These are phyloP conservation scores for Sinocyclocheilus anshuiensis DNA, from an alignment of 2,113 vertebrate genomes.

Conservation along the genomic window DNA sequence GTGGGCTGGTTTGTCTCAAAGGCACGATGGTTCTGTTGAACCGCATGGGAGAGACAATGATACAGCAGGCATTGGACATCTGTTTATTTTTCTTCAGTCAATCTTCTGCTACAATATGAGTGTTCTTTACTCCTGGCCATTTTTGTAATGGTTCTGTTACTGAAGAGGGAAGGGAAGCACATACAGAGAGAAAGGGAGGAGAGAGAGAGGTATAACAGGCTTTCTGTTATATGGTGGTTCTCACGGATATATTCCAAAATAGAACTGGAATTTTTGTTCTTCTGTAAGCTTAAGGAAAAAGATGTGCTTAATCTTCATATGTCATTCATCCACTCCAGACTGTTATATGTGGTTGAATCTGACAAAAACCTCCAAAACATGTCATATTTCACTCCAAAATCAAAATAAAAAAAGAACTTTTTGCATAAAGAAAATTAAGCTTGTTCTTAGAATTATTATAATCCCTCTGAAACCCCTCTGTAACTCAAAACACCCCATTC, in stretches of 20 bases:
- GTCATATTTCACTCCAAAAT: not conserved
- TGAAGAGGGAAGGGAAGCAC: not conserved
- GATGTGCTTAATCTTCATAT: too few relatives aligned
- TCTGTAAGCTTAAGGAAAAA: too few relatives aligned
- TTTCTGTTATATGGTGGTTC: not conserved
- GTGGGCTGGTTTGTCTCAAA: slow-evolving; percentile 21
- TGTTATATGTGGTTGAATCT: too few relatives aligned
- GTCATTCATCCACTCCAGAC: too few relatives aligned
- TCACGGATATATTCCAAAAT: too few relatives aligned
- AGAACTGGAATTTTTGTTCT: too few relatives aligned
- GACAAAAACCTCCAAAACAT: not conserved
- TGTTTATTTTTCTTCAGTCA: slow-evolving; percentile 12
- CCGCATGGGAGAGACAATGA: slow-evolving; percentile 2
- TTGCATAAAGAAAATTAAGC: too few relatives aligned
- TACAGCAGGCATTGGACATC: not conserved
- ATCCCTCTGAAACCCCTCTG: not conserved
- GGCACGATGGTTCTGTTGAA: not conserved
- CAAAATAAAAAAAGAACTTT: too few relatives aligned
- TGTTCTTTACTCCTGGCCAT: not conserved
- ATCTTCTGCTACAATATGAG: not conserved
- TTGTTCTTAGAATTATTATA: not conserved
- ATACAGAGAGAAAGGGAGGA: not conserved
- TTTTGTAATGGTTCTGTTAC: not conserved
- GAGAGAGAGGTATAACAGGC: not conserved
- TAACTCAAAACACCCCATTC: not conserved